phyloP scores from a whole-genome alignment of 2,888 invertebrate genomes.

The Aproaerema taeniolella region DNA sequence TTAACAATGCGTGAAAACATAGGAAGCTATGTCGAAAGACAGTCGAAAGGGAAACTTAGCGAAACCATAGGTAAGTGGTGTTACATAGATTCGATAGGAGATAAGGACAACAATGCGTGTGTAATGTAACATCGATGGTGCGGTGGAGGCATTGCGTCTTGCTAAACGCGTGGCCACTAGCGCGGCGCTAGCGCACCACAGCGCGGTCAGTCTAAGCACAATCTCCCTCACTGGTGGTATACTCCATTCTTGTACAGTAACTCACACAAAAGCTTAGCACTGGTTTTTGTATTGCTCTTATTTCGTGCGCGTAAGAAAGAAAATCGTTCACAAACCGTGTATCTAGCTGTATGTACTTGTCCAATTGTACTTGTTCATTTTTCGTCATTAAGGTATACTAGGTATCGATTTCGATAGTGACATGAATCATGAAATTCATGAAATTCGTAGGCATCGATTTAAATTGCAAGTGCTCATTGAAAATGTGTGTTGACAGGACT shows the following conservation, averaged over 20 bases:
- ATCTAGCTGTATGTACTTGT: too few species aligned
- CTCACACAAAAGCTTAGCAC: not conserved
- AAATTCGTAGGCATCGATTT: slow-evolving; percentile 3
- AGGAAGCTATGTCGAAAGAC: slow-evolving; percentile 23
- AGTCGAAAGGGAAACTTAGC: slow-evolving; percentile 31
- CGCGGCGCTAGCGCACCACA: slow-evolving; percentile 40
- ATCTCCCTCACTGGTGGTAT: slow-evolving; percentile 33
- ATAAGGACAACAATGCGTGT: slow-evolving; percentile 64
- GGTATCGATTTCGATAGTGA: slow-evolving; percentile 12
- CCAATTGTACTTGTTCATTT: too few species aligned
- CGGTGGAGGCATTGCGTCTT: slow-evolving; percentile 39
- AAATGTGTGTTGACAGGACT: slow-evolving; percentile 11
- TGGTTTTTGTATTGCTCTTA: too few species aligned
- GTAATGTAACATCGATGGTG: slow-evolving; percentile 45
- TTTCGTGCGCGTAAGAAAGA: too few species aligned
- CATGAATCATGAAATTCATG: slow-evolving; percentile 5
- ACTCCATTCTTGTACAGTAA: not conserved
- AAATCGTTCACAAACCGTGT: too few species aligned
- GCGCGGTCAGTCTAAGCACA: slow-evolving; percentile 45
- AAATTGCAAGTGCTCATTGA: slow-evolving; percentile 5
- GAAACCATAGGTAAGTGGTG: slow-evolving; percentile 28
- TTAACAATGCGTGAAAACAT: too few species aligned
- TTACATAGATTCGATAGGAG: slow-evolving; percentile 55
- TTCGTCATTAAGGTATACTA: too few species aligned
- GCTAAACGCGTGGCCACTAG: slow-evolving; percentile 56